These are phyloP conservation scores for Lasioglossum baleicum DNA, from an alignment of 1,140 invertebrate species.

Conservation along the genomic window DNA sequence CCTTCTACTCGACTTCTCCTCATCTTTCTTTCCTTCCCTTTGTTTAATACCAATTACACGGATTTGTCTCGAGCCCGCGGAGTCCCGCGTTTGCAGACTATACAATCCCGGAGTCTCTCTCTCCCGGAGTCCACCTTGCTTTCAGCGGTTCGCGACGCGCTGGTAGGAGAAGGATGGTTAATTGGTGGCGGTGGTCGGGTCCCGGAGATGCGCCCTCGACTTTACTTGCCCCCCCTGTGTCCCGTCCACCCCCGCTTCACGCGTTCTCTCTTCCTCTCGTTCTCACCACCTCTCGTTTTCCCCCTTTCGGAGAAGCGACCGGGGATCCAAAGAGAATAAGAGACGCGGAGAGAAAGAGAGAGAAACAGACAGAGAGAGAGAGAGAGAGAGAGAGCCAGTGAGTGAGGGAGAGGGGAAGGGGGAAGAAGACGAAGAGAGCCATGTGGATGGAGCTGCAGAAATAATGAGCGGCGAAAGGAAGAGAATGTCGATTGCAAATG, in stretches of 20 bases:
- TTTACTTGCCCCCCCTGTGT: no score
- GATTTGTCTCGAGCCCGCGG: slow-evolving; percentile 45
- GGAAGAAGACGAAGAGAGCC: slow-evolving; percentile 21
- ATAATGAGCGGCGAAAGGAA: slow-evolving; percentile 67
- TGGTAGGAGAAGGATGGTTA: slow-evolving; percentile 41
- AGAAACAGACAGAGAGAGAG: no score
- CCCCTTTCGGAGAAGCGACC: slow-evolving; percentile 32
- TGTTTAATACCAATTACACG: slow-evolving; percentile 56
- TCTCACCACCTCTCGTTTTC: slow-evolving; percentile 27
- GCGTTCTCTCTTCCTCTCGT: neutral
- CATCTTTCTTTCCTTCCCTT: slow-evolving; percentile 28
- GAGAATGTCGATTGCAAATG: slow-evolving; percentile 72
- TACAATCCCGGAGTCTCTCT: neutral
- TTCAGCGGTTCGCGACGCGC: slow-evolving; percentile 21
- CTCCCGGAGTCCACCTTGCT: slow-evolving; percentile 21
- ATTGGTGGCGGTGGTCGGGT: slow-evolving; percentile 42
- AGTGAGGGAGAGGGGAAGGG: no score
- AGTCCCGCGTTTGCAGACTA: slow-evolving; percentile 18
- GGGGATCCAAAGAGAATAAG: neutral
- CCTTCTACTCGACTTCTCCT: slow-evolving; percentile 7
- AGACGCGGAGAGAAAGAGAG: no score
- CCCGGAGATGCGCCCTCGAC: slow-evolving; percentile 21
- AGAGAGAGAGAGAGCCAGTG: no score
- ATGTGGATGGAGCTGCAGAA: slow-evolving; percentile 57
- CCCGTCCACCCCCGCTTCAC: no score